Evolutionary conservation across 2,888 invertebrate species (phyloP), one percentile per base, ranked within the genome.

Genomic region (Eudemis profundana): DNA sequence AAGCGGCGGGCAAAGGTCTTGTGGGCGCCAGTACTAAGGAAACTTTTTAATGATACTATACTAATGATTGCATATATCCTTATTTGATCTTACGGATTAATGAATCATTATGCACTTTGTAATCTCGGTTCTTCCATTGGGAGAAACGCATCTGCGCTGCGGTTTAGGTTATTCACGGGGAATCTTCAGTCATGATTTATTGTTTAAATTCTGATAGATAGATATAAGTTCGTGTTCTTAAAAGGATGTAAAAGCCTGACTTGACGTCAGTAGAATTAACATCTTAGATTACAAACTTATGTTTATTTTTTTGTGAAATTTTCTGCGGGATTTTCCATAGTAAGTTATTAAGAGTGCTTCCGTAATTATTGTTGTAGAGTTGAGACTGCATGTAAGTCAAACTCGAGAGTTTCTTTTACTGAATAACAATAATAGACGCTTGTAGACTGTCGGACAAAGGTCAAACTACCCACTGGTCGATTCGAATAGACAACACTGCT

Each of bases 1-100:
- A 64, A 64, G 62, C 19, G 54, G 62, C 49, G 56, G 56, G 50
- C 64, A 51, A 50, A 64, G 57, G 57, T 64, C 57, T 44, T 33
- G 64, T 51, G 23, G 64, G 64, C 50, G 64, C 64, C 44, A 8
- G 7, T 4, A 12, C 36, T 44, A 59, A 64, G 64, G 64, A 59
- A 59, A 64, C 64, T 51, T 53, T 62, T 33, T 33, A 33, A 33
- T 8, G 33, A 33, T 33, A 33, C 33, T 33, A 10, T 46, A 59
- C 59, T 44, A 64, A 64, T 51, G 42, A 59, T 19, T n/a, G 17
- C 23, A 36, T 23, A 57, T 29, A 57, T 64, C 64, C 64, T 59
- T 64, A 64, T 64, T 50, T 54, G 44, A 21, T 21, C 40, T 42
- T 42, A 42, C 27, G n/a, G 7, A 21, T 21, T 56, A 29, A 42